Base-by-base conservation (phyloP, 2,113 vertebrate genomes). In the Myodes glareolus region DNA sequence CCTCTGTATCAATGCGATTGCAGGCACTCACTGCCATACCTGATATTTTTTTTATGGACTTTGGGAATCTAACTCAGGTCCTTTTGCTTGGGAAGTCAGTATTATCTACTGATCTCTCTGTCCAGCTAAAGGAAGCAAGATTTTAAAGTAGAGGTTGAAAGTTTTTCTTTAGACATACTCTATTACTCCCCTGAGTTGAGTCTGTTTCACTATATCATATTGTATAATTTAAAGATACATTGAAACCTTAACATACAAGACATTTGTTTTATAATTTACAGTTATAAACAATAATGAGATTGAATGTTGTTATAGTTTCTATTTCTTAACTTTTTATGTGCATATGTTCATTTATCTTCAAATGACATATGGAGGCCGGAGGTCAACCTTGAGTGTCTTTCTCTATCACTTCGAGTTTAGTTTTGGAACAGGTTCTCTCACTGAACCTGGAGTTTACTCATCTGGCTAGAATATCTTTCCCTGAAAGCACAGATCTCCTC, bases 221-320 rank as follows among this genome's bases (percentile, higher is more conserved):
- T 92, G 68, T 63, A 63, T 76, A 76, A 95, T 45, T 93, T 70
- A 70, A 94, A 50, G 87, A 21, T 65, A 91, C 36, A 61, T 7
- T 12, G 61, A 65, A 33, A 67, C 25, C 85, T 72, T 16, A 87
- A n/a, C 68, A 39, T 91, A 23, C 31, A 67, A 92, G 25, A 72
- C 47, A 85, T 23, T 88, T 65, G n/a, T 21, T 14, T 68, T 61
- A 63, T 50, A 73, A 63, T 61, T 39, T 70, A 10, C 6, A 68
- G 47, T 91, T 91, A 67, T 63, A 77, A 91, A n/a, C 67, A 39
- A 6, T 70, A 29, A 33, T 88, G 45, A 93, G 42, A 55, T 77
- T n/a, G 3, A 29, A 63, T 85, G 6, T 65, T 87, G 45, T 89
- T 85, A 84, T 72, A 78, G 19, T 72, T 85, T 55, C 27, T 84